Percentiles rank a stretch among this genome's conserved stretches.
phyloP scores from a whole-genome alignment of 2,797 vertebrate genomes.

The Enteromius thamalakanensis region DNA sequence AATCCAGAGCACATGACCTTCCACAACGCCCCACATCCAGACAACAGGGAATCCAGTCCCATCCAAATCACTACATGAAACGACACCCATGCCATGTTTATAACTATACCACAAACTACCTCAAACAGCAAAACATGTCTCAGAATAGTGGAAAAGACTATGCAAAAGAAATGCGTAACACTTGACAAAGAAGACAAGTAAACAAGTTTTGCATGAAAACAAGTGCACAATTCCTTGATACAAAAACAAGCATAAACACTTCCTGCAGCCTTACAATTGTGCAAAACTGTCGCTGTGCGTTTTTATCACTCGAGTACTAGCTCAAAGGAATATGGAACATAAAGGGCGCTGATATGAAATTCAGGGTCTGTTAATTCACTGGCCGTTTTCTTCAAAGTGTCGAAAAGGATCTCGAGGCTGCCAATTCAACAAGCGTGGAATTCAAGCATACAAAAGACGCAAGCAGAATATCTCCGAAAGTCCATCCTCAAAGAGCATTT shows the following conservation, averaged over 20 bases:
- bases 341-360: slow-evolving; percentile 9
- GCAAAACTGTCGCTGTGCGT: slow-evolving; percentile 20
- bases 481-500: slow-evolving; percentile 19
- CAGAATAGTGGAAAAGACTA: not conserved
- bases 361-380: slow-evolving; percentile 26
- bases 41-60: slow-evolving; percentile 25
- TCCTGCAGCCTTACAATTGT: slow-evolving; percentile 17
- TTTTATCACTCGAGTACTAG: slow-evolving; percentile 18
- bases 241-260: not conserved
- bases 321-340: slow-evolving; percentile 25
- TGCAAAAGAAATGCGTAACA: not conserved
- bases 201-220: not conserved
- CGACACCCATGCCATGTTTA: not conserved
- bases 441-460: slow-evolving; percentile 9
- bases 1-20: slow-evolving; percentile 18
- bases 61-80: slow-evolving; percentile 27
- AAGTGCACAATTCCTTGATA: not conserved
- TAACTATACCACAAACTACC: not conserved
- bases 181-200: not conserved
- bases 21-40: not conserved
- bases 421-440: slow-evolving; percentile 4
- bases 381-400: slow-evolving; percentile 14
- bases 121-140: not conserved
- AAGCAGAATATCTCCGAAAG: not conserved
- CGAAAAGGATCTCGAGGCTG: slow-evolving; percentile 4